phyloP scores from a whole-genome alignment of 2,113 vertebrate genomes.

The Gadus chalcogrammus region DNA sequence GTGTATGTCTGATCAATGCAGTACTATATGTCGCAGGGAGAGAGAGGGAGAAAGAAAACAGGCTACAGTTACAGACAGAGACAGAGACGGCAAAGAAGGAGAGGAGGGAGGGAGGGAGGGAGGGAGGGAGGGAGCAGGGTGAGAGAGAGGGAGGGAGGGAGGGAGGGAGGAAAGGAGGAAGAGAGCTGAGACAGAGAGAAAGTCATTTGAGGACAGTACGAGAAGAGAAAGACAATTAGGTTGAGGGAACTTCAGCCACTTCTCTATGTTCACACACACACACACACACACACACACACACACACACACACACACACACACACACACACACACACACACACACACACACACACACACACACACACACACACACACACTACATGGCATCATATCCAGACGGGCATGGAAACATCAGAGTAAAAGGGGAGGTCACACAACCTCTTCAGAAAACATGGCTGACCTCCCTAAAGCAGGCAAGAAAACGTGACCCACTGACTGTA shows the following conservation, averaged over 20 bases:
- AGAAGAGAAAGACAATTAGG: slow-evolving; percentile 72
- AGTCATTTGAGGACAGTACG: slow-evolving; percentile 77
- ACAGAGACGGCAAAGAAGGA: slow-evolving; percentile 62
- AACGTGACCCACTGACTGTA: too few species aligned
- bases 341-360: not conserved
- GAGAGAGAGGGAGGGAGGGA: slow-evolving; percentile 32
- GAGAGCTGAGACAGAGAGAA: slow-evolving; percentile 66
- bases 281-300: not conserved
- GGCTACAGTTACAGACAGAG: slow-evolving; percentile 77
- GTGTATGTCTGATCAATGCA: slow-evolving; percentile 66
- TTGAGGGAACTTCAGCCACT: slow-evolving; percentile 67
- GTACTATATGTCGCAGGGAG: slow-evolving; percentile 73
- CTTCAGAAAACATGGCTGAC: too few species aligned
- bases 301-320: not conserved
- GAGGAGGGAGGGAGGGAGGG: slow-evolving; percentile 30
- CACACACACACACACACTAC: too few species aligned
- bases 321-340: not conserved
- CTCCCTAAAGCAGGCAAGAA: too few species aligned
- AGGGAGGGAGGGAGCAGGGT: slow-evolving; percentile 1
- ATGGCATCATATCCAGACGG: slow-evolving; percentile 12
- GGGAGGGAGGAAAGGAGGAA: slow-evolving; percentile 9
- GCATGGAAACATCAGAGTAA: too few species aligned
- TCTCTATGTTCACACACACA: slow-evolving; percentile 37
- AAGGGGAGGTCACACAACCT: too few species aligned
- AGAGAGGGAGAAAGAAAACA: slow-evolving; percentile 63